Evolutionary conservation across 2,888 invertebrate genomes (phyloP).

Genomic region (Lacanobia oleracea): DNA sequence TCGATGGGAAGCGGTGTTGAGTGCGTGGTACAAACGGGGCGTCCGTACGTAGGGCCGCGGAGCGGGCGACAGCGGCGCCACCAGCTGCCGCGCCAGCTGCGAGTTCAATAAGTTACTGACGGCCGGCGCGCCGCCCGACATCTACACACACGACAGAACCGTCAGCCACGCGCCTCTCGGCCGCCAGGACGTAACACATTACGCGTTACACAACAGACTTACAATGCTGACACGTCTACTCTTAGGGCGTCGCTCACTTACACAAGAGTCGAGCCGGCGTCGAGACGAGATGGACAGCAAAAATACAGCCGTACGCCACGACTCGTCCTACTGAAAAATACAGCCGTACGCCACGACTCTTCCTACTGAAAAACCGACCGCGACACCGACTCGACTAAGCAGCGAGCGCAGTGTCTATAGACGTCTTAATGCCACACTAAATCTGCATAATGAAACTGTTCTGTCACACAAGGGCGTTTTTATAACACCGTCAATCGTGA

Average conservation of each 20-base stretch:
- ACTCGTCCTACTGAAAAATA: not conserved
- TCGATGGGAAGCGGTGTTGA: conserved; percentile 88
- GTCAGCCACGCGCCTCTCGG: conserved; percentile 57
- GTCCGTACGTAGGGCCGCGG: conserved; percentile 90
- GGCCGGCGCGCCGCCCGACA: conserved; percentile 79
- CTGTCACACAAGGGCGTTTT: not conserved
- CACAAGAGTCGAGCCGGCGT: not conserved
- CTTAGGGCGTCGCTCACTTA: not conserved
- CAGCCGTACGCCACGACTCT: too few relatives aligned
- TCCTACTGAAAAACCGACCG: not conserved
- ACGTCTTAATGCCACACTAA: conserved; percentile 12
- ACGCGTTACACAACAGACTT: conserved; percentile 20
- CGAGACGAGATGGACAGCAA: not conserved
- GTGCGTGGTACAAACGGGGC: conserved; percentile 90
- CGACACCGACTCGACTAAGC: not conserved
- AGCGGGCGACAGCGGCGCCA: conserved; percentile 90
- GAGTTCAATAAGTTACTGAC: conserved; percentile 89
- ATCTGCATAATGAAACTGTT: not conserved
- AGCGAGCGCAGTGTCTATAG: not conserved
- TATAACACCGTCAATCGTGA: not conserved
- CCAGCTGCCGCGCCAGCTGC: conserved; percentile 91
- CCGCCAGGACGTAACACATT: too few relatives aligned
- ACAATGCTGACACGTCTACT: conserved; percentile 13
- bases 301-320: not conserved
- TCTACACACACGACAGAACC: conserved; percentile 81